Evolutionary conservation across 2,113 vertebrate genomes (phyloP).

Genomic region (Oceanodroma tethys): DNA sequence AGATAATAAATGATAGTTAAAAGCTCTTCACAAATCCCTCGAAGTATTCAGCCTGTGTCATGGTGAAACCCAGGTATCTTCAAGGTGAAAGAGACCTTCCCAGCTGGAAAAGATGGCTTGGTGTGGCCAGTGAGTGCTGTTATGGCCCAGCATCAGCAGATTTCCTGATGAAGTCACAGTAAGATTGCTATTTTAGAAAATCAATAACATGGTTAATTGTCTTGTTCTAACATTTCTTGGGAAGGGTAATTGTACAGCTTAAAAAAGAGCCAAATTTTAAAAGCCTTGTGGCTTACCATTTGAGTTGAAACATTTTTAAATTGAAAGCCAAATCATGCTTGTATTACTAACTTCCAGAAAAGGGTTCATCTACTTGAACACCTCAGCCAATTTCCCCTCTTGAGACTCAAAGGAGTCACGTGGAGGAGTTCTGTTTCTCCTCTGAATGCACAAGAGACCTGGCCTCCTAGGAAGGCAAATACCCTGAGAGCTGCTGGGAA

Average conservation of each 20-base stretch:
- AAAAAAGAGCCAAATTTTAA: constrained; percentile 52
- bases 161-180: constrained; percentile 42
- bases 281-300: constrained; percentile 14
- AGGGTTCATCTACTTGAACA: neutral
- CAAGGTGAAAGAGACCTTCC: constrained; percentile 46
- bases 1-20: neutral
- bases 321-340: neutral
- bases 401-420: neutral
- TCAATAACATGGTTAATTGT: constrained; percentile 55
- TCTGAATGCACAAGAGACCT: neutral
- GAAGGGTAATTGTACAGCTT: constrained; percentile 19
- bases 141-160: constrained; percentile 17
- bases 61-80: neutral
- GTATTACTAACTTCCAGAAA: neutral
- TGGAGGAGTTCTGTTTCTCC: neutral
- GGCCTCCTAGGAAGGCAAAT: neutral
- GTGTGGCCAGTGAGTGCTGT: neutral
- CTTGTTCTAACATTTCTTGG: constrained; percentile 42
- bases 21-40: neutral
- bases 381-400: neutral
- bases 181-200: constrained; percentile 43
- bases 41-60: neutral
- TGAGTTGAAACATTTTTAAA: neutral
- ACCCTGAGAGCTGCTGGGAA: neutral
- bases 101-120: neutral